Base-by-base conservation (phyloP, 2,113 vertebrate species). In the Scartelaos histophorus region DNA sequence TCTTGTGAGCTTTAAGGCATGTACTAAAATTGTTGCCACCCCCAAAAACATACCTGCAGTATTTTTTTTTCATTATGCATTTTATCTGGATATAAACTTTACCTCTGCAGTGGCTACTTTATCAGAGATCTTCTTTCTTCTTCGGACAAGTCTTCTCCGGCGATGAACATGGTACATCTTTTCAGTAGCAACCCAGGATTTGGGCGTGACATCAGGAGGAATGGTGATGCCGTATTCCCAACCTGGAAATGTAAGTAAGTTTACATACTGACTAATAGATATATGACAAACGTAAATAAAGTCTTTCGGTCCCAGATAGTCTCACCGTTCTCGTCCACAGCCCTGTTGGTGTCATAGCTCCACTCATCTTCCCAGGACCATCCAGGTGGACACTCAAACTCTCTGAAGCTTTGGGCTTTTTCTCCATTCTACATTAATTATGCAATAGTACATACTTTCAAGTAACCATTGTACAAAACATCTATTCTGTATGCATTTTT, bases 171-270 rank as follows among this genome's bases (percentile, higher is more conserved):
- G 96, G 85, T 98, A 99, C 98, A 99, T 98, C 83, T 99, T 99
- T 87, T 99, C 98, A 58, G 96, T 93, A 76, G 98, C 93, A 34
- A 94, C 96, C 97, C 98, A 99, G 5, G 96, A 97, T 76, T 93
- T 96, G 56, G 97, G 97, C 38, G 96, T 97, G 74, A 92, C 91
- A 81, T 98, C 95, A 22, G 98, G 97, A 74, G 96, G 97, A 85
- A 98, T 94, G n/a, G 94, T 95, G 65, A 99, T 92, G 43, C 98
- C 98, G 74, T 99, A 99, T 85, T 99, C 98, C 98, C 98, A 99
- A 21, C 97, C 98, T 99, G 38, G 47, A 29, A 6, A 6, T 1
- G 74, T 16, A 71, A 9, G 51, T 12, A 51, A 1, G 12, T 22
- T 58, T 13, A 73, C 0, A 60, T 56, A 16, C 12, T 2, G 3